Conservation (phyloP, 2,113 vertebrate species). For the Oxyura jamaicensis region DNA sequence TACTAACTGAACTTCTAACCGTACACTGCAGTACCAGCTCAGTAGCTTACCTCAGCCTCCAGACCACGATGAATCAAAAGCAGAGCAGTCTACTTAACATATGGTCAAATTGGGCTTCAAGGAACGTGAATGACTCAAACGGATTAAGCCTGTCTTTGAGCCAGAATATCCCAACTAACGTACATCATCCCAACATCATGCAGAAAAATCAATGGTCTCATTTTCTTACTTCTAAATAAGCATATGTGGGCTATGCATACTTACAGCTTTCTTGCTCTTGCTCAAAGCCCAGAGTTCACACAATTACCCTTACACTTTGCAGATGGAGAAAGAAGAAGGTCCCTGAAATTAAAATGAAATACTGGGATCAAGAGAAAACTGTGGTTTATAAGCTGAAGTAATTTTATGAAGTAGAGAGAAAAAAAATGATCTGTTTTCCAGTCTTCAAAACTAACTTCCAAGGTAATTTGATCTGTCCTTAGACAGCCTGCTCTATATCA, state of each 20-base stretch:
- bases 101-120: neutral
- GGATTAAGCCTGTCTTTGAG: neutral
- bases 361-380: neutral
- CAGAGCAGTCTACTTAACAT: neutral
- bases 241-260: fast-evolving
- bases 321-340: neutral
- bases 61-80: neutral
- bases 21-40: neutral
- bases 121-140: neutral
- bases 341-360: neutral
- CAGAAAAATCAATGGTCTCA: neutral
- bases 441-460: neutral
- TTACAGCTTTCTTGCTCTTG: neutral
- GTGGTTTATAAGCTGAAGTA: neutral
- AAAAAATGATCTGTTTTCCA: neutral
- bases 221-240: neutral
- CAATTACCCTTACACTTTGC: neutral
- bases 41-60: neutral
- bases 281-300: neutral
- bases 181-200: neutral
- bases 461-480: neutral
- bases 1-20: neutral
- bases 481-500: neutral
- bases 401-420: neutral
- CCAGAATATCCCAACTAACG: neutral